Base-by-base conservation (phyloP, 2,888 invertebrate species). In the Melipona bicolor region DNA sequence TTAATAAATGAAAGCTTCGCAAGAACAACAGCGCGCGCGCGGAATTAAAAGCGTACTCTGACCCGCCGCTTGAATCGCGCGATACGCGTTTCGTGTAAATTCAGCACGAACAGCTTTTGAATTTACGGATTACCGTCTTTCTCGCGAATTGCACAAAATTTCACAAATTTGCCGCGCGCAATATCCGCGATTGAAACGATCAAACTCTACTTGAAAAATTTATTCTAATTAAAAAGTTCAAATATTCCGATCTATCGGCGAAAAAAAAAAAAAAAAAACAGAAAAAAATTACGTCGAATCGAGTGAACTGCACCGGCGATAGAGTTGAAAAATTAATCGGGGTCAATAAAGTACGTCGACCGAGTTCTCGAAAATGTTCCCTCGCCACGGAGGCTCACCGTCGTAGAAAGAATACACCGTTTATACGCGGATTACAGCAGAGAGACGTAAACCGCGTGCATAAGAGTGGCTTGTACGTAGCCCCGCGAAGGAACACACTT, bases 401-500 rank as follows among this genome's bases (percentile, higher is more conserved):
- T 62, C 54, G n/a, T 15, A 6, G 59, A 59, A 36, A 71, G 77
- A 78, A 78, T 64, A 43, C 24, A 17, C 49, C 17, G 62, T 64
- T 79, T 69, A 68, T 49, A 67, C 21, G 43, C 43, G 15, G 43
- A 70, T 69, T 74, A 75, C 52, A 43, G 24, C 36, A 49, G 68
- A 32, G 68, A 32, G 69, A 50, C 43, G 61, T 59, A 69, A 77
- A 73, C 62, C 32, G 64, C 4, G 24, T n/a, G 68, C 69, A 32
- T 21, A 82, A 81, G 71, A 75, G 54, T 21, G 24, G 36, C 52
- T 64, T 32, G 27, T 50, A 68, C 52, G 32, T 36, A 59, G n/a
- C 56, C n/a, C 43, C 49, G 21, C 9, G 52, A 71, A 61, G 72
- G 61, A 62, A 64, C 71, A 62, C 77, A 49, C 72, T 73, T 77